These are phyloP conservation scores for Ariolimax columbianus DNA, from an alignment of 2,888 invertebrate genomes.

Conservation along the genomic window DNA sequence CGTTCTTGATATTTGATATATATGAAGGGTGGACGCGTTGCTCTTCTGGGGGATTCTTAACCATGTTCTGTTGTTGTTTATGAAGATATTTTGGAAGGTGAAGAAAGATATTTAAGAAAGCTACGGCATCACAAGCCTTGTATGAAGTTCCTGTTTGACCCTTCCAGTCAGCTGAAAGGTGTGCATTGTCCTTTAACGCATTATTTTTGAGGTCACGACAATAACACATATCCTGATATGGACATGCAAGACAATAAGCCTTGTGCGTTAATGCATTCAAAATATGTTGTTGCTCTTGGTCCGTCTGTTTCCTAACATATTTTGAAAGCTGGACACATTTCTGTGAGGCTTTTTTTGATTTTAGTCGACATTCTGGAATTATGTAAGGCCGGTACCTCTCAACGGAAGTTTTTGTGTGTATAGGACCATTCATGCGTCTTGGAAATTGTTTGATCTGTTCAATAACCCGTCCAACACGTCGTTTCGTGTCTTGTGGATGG, in stretches of 20 bases:
- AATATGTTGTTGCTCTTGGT: neutral
- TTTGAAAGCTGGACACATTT: neutral
- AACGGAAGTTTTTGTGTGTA: neutral
- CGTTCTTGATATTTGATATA: neutral
- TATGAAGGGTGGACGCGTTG: neutral
- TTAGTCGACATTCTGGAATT: no score
- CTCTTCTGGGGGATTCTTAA: neutral
- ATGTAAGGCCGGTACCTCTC: neutral
- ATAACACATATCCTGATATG: no score
- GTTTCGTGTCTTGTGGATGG: neutral
- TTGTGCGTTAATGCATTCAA: neutral
- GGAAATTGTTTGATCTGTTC: neutral
- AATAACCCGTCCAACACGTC: neutral
- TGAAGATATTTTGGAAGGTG: constrained; percentile 11
- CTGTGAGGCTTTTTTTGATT: no score
- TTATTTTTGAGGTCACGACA: no score
- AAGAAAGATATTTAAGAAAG: constrained; percentile 4
- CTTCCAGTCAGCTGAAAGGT: no score
- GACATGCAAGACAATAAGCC: no score
- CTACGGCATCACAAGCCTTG: constrained; percentile 16
- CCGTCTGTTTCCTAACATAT: neutral
- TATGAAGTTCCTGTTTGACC: neutral
- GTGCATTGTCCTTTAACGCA: neutral
- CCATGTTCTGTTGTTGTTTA: neutral
- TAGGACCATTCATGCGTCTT: neutral